Evolutionary conservation across 2,888 invertebrate species (phyloP).

Genomic region (Marronus borbonicus): DNA sequence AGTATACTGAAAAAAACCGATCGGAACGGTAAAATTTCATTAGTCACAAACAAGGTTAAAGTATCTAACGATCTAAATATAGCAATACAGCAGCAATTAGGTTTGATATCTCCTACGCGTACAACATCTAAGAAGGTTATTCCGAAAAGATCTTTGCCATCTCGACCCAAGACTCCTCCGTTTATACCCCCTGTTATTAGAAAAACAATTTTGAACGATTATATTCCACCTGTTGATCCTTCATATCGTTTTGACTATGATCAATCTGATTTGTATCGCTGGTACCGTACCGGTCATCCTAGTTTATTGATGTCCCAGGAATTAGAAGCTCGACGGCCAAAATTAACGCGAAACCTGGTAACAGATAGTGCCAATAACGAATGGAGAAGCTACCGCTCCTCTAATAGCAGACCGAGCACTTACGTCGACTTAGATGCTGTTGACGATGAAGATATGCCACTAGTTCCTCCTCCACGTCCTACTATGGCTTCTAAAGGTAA

Average conservation of each 20-base stretch:
- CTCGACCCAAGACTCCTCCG: constrained; percentile 49
- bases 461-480: constrained; percentile 56
- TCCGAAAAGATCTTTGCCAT: constrained; percentile 52
- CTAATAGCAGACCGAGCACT: constrained; percentile 52
- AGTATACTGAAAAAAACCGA: constrained; percentile 72
- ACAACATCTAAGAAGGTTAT: constrained; percentile 53
- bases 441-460: constrained; percentile 65
- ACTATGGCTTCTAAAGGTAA: constrained; percentile 57
- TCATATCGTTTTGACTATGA: constrained; percentile 47
- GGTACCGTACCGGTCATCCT: constrained; percentile 51
- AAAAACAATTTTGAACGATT: constrained; percentile 65
- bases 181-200: constrained; percentile 56
- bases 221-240: constrained; percentile 56
- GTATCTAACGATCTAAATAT: constrained; percentile 63
- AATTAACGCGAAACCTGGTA: constrained; percentile 18
- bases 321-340: constrained; percentile 30
- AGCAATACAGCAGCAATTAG: constrained; percentile 68
- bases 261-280: constrained; percentile 53
- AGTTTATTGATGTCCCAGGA: constrained; percentile 36
- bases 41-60: constrained; percentile 70
- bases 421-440: constrained; percentile 67
- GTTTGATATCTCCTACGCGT: constrained; percentile 59
- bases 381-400: constrained; percentile 53
- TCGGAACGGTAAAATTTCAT: constrained; percentile 72
- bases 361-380: constrained; percentile 47